Percentiles rank a stretch among this genome's conserved stretches.
Conservation (phyloP, 2,113 vertebrate species). For the Panthera uncia region DNA sequence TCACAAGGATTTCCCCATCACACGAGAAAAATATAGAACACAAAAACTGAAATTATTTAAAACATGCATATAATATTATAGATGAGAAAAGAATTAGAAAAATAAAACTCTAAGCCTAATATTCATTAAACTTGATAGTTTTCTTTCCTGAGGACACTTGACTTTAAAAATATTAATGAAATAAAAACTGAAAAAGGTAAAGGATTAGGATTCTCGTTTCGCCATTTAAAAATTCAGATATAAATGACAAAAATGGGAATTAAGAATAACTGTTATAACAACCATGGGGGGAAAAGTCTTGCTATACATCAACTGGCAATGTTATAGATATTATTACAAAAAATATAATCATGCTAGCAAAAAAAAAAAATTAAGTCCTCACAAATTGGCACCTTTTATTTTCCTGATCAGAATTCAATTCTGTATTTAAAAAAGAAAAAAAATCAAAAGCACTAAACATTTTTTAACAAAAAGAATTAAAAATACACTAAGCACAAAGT, state of each 20-base stretch:
- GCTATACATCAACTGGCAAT: neutral
- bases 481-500: neutral
- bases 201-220: neutral
- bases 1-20: neutral
- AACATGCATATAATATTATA: neutral
- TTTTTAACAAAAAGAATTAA: slow-evolving; percentile 17
- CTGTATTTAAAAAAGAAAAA: neutral
- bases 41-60: neutral
- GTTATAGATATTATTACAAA: neutral
- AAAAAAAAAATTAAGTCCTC: neutral
- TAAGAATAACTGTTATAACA: neutral
- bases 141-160: neutral
- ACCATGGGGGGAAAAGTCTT: neutral
- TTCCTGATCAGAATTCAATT: neutral
- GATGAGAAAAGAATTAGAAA: neutral
- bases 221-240: neutral
- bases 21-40: neutral
- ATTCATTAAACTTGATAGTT: neutral
- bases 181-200: neutral
- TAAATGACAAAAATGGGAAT: neutral
- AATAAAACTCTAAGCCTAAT: neutral
- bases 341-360: neutral
- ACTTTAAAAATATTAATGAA: slow-evolving; percentile 21
- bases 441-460: neutral
- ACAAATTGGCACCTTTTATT: neutral